Evolutionary conservation across 2,888 invertebrate species (phyloP), one percentile per base, ranked within the genome.

Genomic region (Timandra comae): DNA sequence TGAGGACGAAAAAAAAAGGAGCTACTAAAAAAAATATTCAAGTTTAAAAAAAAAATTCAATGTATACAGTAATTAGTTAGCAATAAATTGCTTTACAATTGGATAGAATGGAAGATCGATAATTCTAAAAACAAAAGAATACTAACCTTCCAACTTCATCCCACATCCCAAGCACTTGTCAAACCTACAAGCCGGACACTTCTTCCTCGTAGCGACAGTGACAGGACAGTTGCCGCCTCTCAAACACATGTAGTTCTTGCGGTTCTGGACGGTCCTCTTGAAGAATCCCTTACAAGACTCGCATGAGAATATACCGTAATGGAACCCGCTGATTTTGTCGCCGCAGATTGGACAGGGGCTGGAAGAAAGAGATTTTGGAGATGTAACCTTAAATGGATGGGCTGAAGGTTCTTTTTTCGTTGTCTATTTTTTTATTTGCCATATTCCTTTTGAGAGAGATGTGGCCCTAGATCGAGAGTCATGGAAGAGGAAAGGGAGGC

Each of bases 241-340:
- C 28, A 94, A 87, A 69, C 98, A 98, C 63, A 96, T 95, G 79
- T 98, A 98, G 72, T 96, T 96, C 86, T 98, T 98, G 52, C 97
- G 91, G 73, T 98, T 98, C 84, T 98, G 98, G n/a, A 98, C 98
- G 10, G 98, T 98, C 41, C 98, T 88, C 78, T 98, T 98, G 87
- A 98, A 98, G 86, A 98, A 98, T 2, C 98, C 98, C 78, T 98
- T 98, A 80, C 98, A 98, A 10, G 96, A 96, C 71, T 98, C 98
- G 81, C 98, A 98, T 7, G 97, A 97, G 85, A 97, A 98, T 56
- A 98, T 98, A 7, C 98, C 98, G 76, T 98, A 98, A 78, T 98
- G 98, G 82, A 98, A 98, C 13, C 98, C 97, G 52, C 96, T 96
- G 67, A 97, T 97, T 71, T 96, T 95, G 78, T 97, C 97, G 2